Percentiles rank a stretch among this genome's conserved stretches.
phyloP scores from a whole-genome alignment of 2,113 vertebrate species.

The Odocoileus hemionus region DNA sequence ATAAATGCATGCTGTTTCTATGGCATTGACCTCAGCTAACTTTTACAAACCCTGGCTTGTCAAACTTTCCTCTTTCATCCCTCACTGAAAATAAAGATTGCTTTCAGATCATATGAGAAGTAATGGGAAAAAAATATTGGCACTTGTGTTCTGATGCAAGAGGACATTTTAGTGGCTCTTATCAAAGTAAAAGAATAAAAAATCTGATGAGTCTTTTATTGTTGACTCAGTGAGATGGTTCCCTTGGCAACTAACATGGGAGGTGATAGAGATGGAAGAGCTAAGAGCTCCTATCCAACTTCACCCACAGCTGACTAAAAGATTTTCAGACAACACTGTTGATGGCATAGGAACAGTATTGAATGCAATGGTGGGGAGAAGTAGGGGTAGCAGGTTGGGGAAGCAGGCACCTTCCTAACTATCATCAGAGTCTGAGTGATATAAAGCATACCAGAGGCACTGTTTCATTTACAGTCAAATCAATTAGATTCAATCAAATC shows the following conservation, averaged over 20 bases:
- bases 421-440: neutral
- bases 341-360: neutral
- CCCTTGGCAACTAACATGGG: constrained; percentile 72
- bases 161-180: constrained; percentile 57
- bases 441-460: neutral
- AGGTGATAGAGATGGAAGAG: constrained; percentile 49
- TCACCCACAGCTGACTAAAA: constrained; percentile 21
- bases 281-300: constrained; percentile 3
- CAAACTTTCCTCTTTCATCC: neutral
- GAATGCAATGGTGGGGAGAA: neutral
- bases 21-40: neutral
- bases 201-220: constrained; percentile 73
- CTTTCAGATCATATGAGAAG: neutral
- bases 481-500: constrained; percentile 26
- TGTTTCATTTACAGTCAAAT: constrained; percentile 10
- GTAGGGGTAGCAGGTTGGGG: neutral
- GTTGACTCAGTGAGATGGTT: constrained; percentile 70
- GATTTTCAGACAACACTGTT: neutral
- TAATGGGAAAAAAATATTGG: neutral
- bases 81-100: neutral
- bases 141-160: constrained; percentile 1
- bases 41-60: neutral
- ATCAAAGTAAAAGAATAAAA: constrained; percentile 59
- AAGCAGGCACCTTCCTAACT: neutral
- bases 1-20: neutral